These are phyloP conservation scores for Rhizomys pruinosus DNA, from an alignment of 2,113 vertebrate genomes.

Conservation along the genomic window DNA sequence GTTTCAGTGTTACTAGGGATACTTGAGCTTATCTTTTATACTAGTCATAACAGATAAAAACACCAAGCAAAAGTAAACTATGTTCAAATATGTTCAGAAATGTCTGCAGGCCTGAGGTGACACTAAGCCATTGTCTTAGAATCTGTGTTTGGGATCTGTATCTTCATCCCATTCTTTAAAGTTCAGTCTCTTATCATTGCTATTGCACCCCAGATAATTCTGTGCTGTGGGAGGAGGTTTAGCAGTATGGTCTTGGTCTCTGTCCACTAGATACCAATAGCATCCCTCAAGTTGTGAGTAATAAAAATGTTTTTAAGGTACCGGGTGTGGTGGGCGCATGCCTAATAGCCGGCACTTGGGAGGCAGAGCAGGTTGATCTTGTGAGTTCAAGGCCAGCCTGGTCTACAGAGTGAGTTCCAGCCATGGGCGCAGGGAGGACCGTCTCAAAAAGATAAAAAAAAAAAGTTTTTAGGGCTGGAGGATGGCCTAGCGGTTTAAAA, in stretches of 20 bases:
- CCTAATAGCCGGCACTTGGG: too few relatives aligned
- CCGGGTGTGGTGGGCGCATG: too few relatives aligned
- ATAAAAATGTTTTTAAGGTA: neutral
- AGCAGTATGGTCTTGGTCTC: neutral
- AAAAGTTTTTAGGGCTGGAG: too few relatives aligned
- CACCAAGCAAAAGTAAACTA: constrained; percentile 1
- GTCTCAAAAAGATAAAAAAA: too few relatives aligned
- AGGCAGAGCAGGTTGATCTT: too few relatives aligned
- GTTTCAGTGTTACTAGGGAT: neutral
- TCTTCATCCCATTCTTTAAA: neutral
- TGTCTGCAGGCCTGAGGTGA: neutral
- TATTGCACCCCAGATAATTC: neutral
- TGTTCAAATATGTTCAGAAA: neutral
- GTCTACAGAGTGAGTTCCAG: too few relatives aligned
- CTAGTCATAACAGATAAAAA: neutral
- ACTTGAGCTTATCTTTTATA: neutral
- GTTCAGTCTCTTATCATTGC: neutral
- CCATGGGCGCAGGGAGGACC: too few relatives aligned
- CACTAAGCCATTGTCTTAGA: neutral
- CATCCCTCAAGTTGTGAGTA: constrained; percentile 13
- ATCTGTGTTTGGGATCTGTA: neutral
- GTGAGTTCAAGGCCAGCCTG: too few relatives aligned
- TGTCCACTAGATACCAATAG: neutral
- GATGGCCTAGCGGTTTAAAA: too few relatives aligned
- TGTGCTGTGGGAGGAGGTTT: neutral